phyloP scores from a whole-genome alignment of 1,140 invertebrate species.

The Harpegnathos saltator region DNA sequence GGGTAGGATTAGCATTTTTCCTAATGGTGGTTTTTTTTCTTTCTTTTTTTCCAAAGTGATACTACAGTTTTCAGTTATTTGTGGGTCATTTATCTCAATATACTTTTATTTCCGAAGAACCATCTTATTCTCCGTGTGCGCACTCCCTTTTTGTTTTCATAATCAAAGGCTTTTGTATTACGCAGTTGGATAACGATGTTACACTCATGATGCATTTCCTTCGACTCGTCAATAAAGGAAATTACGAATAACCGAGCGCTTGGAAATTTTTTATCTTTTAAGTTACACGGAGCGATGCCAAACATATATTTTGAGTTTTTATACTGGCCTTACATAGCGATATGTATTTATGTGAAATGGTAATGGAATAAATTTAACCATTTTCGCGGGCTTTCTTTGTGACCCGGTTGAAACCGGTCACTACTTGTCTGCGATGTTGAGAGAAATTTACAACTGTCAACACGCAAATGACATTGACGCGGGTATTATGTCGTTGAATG shows the following conservation, averaged over 20 bases:
- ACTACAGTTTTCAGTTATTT: slow-evolving; percentile 56
- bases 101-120: slow-evolving; percentile 18
- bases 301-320: slow-evolving; percentile 29
- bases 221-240: slow-evolving; percentile 11
- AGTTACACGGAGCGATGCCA: background rate
- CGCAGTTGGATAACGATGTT: background rate
- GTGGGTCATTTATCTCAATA: slow-evolving; percentile 5
- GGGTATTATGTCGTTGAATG: slow-evolving; percentile 18
- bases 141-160: slow-evolving; percentile 29
- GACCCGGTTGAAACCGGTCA: slow-evolving; percentile 17
- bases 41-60: slow-evolving; percentile 49
- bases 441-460: slow-evolving; percentile 11
- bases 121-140: background rate
- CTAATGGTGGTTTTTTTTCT: slow-evolving; percentile 7
- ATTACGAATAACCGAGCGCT: slow-evolving; percentile 26
- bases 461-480: background rate
- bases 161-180: slow-evolving; percentile 38
- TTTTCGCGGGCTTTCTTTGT: slow-evolving; percentile 2
- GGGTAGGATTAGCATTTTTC: slow-evolving; percentile 14
- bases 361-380: slow-evolving; percentile 34
- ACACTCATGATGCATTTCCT: slow-evolving; percentile 17
- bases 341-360: slow-evolving; percentile 30
- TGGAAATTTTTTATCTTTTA: slow-evolving; percentile 32
- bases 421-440: slow-evolving; percentile 1
- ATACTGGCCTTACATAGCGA: slow-evolving; percentile 28